Conservation (phyloP, 2,797 vertebrate species). For the Sparus aurata region DNA sequence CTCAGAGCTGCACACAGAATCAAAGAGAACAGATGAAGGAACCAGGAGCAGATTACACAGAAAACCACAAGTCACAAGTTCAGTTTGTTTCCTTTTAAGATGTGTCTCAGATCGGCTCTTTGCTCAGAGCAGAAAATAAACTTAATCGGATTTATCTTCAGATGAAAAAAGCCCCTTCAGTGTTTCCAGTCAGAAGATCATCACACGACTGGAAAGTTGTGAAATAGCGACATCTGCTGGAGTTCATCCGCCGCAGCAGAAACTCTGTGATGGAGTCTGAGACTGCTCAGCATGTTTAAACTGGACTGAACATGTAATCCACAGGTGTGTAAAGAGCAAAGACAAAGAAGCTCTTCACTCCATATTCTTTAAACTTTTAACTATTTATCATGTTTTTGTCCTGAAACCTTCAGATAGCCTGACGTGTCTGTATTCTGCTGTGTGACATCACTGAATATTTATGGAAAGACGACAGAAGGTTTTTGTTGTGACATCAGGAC, state of each 20-base stretch:
- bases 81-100: not conserved
- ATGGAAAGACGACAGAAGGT: too few relatives aligned
- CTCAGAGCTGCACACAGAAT: too few relatives aligned
- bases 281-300: too few relatives aligned
- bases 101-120: not conserved
- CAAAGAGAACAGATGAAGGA: not conserved
- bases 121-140: not conserved
- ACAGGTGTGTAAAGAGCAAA: too few relatives aligned
- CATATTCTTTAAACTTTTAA: not conserved
- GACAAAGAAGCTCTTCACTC: too few relatives aligned
- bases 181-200: not conserved
- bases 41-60: not conserved
- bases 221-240: conserved; percentile 80
- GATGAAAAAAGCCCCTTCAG: not conserved
- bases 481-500: too few relatives aligned
- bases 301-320: too few relatives aligned
- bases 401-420: not conserved
- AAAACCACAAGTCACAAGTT: not conserved
- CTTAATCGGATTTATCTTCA: not conserved
- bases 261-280: too few relatives aligned
- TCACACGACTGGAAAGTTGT: conserved; percentile 23
- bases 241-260: not conserved
- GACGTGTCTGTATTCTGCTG: too few relatives aligned
- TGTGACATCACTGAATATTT: too few relatives aligned
- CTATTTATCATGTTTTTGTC: not conserved